phyloP scores from a whole-genome alignment of 2,888 invertebrate species.

The Crioceris asparagi region DNA sequence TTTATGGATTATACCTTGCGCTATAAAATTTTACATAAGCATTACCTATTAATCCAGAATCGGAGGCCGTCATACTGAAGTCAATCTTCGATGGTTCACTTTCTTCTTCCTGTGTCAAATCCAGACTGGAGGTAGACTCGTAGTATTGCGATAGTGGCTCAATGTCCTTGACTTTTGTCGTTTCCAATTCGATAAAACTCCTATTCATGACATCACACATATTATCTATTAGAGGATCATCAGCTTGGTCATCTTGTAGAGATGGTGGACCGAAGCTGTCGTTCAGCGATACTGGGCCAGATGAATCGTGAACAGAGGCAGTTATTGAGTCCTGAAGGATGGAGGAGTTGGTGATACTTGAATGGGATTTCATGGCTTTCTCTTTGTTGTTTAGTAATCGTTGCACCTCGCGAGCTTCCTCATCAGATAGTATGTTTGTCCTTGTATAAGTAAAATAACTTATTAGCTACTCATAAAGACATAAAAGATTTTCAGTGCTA shows the following conservation, averaged over 20 bases:
- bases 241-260: conserved; percentile 27
- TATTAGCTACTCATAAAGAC: background rate
- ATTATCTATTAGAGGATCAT: conserved; percentile 17
- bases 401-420: conserved; percentile 83
- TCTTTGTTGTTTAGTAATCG: conserved; percentile 60
- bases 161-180: conserved; percentile 18
- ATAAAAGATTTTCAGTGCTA: too few species aligned
- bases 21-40: too few species aligned
- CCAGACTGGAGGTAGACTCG: conserved; percentile 35
- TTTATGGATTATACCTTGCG: too few species aligned
- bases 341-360: conserved; percentile 38
- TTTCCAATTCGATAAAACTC: conserved; percentile 11
- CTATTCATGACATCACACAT: conserved; percentile 15
- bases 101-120: conserved; percentile 31
- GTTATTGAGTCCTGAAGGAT: conserved; percentile 39
- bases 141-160: conserved; percentile 29
- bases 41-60: conserved; percentile 36
- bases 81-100: conserved; percentile 33
- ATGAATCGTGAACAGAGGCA: conserved; percentile 40
- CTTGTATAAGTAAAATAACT: conserved; percentile 34
- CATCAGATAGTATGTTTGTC: conserved; percentile 76
- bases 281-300: conserved; percentile 35
- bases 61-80: conserved; percentile 32
- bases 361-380: conserved; percentile 29
- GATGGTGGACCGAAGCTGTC: conserved; percentile 35